A percentile compares a stretch with the other conserved stretches of the same genome.
Evolutionary conservation across 1,140 invertebrate genomes (phyloP).

Genomic region (Uloborus diversus): DNA sequence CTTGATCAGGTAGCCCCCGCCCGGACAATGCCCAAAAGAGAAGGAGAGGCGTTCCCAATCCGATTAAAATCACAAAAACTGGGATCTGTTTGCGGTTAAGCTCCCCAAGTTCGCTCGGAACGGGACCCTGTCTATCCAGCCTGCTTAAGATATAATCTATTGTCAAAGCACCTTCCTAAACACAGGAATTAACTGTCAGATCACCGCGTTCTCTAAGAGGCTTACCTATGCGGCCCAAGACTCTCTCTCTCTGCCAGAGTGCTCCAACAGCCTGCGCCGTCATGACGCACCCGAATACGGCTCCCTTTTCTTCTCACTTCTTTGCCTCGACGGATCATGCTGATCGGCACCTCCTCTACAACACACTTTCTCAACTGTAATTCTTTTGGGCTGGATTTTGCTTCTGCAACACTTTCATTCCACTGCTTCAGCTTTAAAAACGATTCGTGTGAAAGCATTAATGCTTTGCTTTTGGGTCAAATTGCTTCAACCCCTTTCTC

Average conservation of each 20-base stretch:
- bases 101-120: constrained; percentile 15
- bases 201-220: constrained; percentile 53
- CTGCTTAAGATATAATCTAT: constrained; percentile 57
- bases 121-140: constrained; percentile 43
- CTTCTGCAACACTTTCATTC: too few relatives aligned
- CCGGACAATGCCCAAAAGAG: constrained; percentile 51
- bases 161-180: constrained; percentile 56
- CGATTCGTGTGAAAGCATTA: too few relatives aligned
- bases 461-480: too few relatives aligned
- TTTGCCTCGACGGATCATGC: not conserved
- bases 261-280: constrained; percentile 32
- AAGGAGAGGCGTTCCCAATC: constrained; percentile 52
- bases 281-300: constrained; percentile 1
- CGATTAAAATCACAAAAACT: constrained; percentile 58
- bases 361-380: too few relatives aligned
- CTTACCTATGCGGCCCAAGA: constrained; percentile 56
- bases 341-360: not conserved
- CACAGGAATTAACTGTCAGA: constrained; percentile 57
- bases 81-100: constrained; percentile 57
- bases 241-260: constrained; percentile 15
- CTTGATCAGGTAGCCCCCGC: constrained; percentile 53
- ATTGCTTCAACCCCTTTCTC: too few relatives aligned
- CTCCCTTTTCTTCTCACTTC: not conserved
- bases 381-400: not conserved
- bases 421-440: too few relatives aligned